Percentiles rank a stretch among this genome's conserved stretches.
These are phyloP conservation scores for Odontothrips loti DNA, from an alignment of 2,888 invertebrate genomes.

Conservation along the genomic window DNA sequence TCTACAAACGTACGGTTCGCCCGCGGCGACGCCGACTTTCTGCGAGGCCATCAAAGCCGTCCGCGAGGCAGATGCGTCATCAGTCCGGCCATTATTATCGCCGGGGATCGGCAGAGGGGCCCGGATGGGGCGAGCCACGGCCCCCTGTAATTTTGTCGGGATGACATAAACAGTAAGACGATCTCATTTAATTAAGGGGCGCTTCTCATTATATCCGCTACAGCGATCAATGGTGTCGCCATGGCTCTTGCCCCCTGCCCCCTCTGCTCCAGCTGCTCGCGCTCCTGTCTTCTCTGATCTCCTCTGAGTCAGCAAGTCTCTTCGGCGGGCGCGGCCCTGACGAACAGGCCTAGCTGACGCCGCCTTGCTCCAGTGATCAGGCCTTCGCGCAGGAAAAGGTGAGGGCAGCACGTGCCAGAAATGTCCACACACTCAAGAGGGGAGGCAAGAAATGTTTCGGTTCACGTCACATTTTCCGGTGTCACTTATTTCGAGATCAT, in stretches of 20 bases:
- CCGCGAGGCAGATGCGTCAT: neutral
- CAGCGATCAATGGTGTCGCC: conserved; percentile 14
- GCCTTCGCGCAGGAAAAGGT: no score
- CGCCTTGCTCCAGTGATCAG: no score
- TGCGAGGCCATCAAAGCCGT: no score
- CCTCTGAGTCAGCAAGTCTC: neutral
- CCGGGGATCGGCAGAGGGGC: neutral
- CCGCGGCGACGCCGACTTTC: no score
- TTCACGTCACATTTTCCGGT: no score
- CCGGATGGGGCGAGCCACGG: no score
- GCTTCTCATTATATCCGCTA: neutral
- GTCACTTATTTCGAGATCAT: no score
- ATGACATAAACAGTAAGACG: conserved; percentile 13
- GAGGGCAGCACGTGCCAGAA: no score
- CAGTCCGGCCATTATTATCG: neutral
- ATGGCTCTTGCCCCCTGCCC: neutral
- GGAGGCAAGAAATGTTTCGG: no score
- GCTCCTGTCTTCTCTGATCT: neutral
- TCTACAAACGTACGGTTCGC: no score
- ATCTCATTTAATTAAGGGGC: conserved; percentile 6
- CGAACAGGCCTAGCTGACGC: neutral
- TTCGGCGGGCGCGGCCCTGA: neutral
- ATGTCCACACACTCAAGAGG: no score
- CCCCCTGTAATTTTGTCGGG: neutral
- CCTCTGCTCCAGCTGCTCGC: no score